Base-by-base conservation (phyloP, 2,797 vertebrate species). In the Xerus rutilus region DNA sequence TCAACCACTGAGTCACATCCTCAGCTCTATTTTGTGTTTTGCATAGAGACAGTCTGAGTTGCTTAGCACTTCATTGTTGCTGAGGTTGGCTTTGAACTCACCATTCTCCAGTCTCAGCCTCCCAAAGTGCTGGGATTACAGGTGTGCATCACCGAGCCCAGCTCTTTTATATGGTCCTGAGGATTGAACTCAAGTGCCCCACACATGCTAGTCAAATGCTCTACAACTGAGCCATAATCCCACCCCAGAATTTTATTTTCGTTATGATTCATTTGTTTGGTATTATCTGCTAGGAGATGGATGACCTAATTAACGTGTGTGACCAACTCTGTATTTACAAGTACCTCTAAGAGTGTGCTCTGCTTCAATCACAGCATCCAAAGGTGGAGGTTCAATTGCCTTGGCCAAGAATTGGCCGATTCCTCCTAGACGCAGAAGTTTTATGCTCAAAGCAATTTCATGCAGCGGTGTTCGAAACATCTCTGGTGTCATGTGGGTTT, bases 311-410 rank as follows among this genome's bases (percentile, higher is more conserved):
- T 39, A 47, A 39, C 8, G 21, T 77, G 3, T 25, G 54, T 78
- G 35, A n/a, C 25, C 23, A 91, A 25, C 30, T 69, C 47, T 67
- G 5, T 28, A 78, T 69, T 39, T 92, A 3, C 7, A 57, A 11
- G n/a, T 98, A 99, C 99, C 99, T 99, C 97, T 98, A 30, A 99
- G 99, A 0, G 99, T 99, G 97, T 99, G 99, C 45, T 99, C 99
- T 0, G 99, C 99, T 97, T 99, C 99, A 9, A 99, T 99, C 74
- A 99, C 99, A 0, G 99, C 99, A 84, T 99, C 99, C 98, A 99
- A 97, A 0, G 99, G 99, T 0, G 99, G 99, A 0, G 99, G 99
- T 74, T 99, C 99, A 47, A 99, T 99, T 47, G 99, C 99, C 96
- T 99, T 99, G 74, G 99, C 99, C 98, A 99, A 97, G 94, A 99